Evolutionary conservation across 2,113 vertebrate genomes (phyloP).

Genomic region (Coryphaenoides rupestris): DNA sequence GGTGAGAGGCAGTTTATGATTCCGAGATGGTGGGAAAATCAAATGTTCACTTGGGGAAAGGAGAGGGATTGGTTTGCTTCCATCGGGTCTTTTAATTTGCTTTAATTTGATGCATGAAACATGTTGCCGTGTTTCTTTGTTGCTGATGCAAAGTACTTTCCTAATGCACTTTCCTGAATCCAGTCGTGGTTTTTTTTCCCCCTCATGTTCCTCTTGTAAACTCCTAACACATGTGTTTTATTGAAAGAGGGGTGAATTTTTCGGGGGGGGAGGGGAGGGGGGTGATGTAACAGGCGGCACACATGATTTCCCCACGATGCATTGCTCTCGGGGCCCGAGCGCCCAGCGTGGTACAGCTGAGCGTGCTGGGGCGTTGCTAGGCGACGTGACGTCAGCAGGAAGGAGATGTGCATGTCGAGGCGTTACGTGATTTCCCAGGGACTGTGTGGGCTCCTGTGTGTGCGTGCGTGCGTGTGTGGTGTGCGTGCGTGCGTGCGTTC

Average conservation of each 20-base stretch:
- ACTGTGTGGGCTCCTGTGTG: constrained; percentile 16
- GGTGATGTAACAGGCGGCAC: constrained; percentile 52
- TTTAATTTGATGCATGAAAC: too few relatives aligned
- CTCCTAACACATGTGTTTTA: too few relatives aligned
- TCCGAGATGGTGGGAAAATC: too few relatives aligned
- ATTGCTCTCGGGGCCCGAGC: constrained; percentile 53
- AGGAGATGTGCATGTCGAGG: constrained; percentile 25
- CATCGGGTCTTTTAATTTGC: too few relatives aligned
- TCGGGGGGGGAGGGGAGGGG: constrained; percentile 23
- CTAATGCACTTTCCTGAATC: too few relatives aligned
- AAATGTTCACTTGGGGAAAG: too few relatives aligned
- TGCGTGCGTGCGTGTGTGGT: constrained; percentile 18
- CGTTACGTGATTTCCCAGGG: constrained; percentile 37
- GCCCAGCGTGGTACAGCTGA: constrained; percentile 54
- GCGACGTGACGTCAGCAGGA: constrained; percentile 61
- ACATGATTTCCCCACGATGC: constrained; percentile 58
- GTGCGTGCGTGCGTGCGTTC: constrained; percentile 34
- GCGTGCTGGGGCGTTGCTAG: constrained; percentile 64
- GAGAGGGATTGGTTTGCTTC: too few relatives aligned
- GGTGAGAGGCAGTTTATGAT: too few relatives aligned
- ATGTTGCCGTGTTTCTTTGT: too few relatives aligned
- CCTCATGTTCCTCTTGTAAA: too few relatives aligned
- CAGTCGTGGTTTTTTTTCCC: too few relatives aligned
- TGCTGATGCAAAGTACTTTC: too few relatives aligned
- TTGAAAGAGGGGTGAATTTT: neutral